A percentile compares a stretch with the other conserved stretches of the same genome.
Conservation (phyloP, 1,140 invertebrate genomes). For the Papilio machaon region DNA sequence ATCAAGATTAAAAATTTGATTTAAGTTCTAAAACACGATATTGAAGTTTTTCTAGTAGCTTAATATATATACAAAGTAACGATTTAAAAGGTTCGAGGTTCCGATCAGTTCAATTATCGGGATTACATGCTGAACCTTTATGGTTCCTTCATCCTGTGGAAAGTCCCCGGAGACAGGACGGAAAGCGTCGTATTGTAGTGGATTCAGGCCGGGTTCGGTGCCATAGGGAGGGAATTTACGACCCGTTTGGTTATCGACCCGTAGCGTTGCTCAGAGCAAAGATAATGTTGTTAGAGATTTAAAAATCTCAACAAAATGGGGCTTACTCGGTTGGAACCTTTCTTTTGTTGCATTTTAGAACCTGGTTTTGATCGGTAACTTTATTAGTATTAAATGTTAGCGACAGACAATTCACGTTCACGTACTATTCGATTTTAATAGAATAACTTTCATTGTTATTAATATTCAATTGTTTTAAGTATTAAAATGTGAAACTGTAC, state of each 20-base stretch:
- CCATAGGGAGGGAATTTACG: conserved; percentile 59
- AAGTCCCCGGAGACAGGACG: conserved; percentile 79
- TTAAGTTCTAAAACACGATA: conserved; percentile 57
- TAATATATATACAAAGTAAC: conserved; percentile 49
- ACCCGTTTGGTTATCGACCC: conserved; percentile 58
- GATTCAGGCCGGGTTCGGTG: conserved; percentile 61
- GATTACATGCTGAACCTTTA: conserved; percentile 65
- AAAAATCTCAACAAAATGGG: conserved; percentile 72
- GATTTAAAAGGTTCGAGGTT: conserved; percentile 44
- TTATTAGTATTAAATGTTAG: background rate
- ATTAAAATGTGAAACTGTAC: conserved; percentile 2
- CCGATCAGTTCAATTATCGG: conserved; percentile 73
- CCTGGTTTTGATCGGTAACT: background rate
- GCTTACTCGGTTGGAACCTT: conserved; percentile 76
- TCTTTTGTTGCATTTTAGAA: conserved; percentile 41
- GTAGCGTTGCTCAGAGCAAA: conserved; percentile 79
- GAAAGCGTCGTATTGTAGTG: conserved; percentile 70
- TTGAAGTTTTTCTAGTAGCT: conserved; percentile 48
- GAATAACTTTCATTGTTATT: background rate
- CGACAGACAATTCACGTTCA: background rate
- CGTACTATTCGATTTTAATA: no score
- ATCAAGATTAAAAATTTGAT: background rate
- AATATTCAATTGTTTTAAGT: background rate
- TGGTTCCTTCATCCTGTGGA: conserved; percentile 74
- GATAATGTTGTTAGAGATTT: conserved; percentile 63